These are phyloP conservation scores for Stenopsyche tienmushanensis DNA, from an alignment of 1,140 invertebrate species.

Conservation along the genomic window DNA sequence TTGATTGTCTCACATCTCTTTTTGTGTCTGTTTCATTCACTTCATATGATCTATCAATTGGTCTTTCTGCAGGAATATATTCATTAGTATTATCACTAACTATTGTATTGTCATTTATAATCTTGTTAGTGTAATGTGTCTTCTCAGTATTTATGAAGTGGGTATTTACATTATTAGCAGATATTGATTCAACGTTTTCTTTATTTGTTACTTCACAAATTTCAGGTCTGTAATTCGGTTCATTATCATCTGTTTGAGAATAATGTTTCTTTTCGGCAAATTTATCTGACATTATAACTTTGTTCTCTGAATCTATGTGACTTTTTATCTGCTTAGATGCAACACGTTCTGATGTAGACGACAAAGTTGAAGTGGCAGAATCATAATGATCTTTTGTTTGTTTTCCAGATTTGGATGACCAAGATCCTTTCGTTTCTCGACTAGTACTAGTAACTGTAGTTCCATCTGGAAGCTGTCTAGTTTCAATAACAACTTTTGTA, in stretches of 20 bases:
- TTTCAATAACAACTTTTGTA: constrained; percentile 64
- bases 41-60: no score
- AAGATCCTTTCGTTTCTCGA: constrained; percentile 58
- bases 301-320: constrained; percentile 22
- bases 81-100: no score
- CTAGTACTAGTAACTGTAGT: constrained; percentile 64
- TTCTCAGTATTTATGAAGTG: neutral
- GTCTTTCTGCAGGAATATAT: no score
- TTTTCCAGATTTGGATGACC: constrained; percentile 32
- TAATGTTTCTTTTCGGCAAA: constrained; percentile 5
- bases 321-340: constrained; percentile 15
- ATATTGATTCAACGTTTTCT: neutral
- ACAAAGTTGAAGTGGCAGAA: constrained; percentile 6
- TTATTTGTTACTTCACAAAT: neutral
- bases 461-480: constrained; percentile 63
- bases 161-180: neutral
- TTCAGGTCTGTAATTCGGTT: neutral
- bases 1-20: no score
- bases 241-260: neutral
- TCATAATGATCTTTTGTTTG: constrained; percentile 31
- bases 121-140: neutral
- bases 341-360: constrained; percentile 4
- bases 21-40: neutral
- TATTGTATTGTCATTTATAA: neutral
- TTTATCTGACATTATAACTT: constrained; percentile 17